phyloP scores from a whole-genome alignment of 1,140 invertebrate species.

The Dryas iulia region DNA sequence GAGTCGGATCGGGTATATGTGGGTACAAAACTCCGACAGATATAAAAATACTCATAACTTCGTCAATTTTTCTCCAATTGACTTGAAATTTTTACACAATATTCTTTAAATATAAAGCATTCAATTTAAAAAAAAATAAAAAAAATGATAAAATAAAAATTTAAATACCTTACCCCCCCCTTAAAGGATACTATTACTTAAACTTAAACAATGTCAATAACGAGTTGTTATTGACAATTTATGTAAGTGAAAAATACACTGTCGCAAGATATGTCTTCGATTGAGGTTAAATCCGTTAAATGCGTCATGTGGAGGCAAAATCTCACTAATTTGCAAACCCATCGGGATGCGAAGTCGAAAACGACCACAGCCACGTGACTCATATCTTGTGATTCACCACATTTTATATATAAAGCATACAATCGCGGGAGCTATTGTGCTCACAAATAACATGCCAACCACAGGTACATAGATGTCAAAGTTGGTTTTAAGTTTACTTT shows the following conservation, averaged over 20 bases:
- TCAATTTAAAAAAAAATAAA: too few relatives aligned
- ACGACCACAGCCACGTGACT: slow-evolving; percentile 42
- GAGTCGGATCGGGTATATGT: too few relatives aligned
- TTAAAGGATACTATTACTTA: not conserved
- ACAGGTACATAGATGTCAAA: slow-evolving; percentile 6
- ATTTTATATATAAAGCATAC: slow-evolving; percentile 45
- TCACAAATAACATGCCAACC: slow-evolving; percentile 19
- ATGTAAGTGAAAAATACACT: not conserved
- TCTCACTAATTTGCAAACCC: slow-evolving; percentile 25
- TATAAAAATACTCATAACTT: too few relatives aligned
- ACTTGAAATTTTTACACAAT: too few relatives aligned
- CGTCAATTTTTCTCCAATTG: too few relatives aligned
- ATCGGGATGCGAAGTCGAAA: slow-evolving; percentile 24
- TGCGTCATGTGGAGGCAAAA: slow-evolving; percentile 1
- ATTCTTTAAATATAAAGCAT: too few relatives aligned
- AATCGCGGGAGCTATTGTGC: slow-evolving; percentile 21
- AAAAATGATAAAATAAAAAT: too few relatives aligned
- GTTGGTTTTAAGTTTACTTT: not conserved
- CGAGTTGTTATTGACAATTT: not conserved
- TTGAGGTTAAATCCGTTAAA: slow-evolving; percentile 4
- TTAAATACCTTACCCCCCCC: too few relatives aligned
- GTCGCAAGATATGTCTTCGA: not conserved
- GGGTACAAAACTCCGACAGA: too few relatives aligned
- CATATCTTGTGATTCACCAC: slow-evolving; percentile 52
- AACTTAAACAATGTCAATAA: not conserved